Evolutionary conservation across 2,797 vertebrate genomes (phyloP).

Genomic region (Columba guinea): DNA sequence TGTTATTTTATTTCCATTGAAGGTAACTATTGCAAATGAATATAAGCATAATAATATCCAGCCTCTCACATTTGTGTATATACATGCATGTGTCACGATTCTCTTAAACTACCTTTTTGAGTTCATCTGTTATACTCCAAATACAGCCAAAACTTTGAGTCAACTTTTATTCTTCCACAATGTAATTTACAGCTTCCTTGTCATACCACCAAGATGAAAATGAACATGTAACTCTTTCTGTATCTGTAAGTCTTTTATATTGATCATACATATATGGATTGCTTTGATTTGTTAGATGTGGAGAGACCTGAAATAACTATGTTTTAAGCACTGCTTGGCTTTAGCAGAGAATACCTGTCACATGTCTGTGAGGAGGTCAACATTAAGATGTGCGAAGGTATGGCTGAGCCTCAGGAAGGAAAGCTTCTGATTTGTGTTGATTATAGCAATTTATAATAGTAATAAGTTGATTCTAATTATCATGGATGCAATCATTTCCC

Average conservation of each 20-base stretch:
- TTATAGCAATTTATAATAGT: constrained; percentile 30
- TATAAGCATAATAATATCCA: not conserved
- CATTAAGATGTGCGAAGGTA: not conserved
- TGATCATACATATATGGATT: not conserved
- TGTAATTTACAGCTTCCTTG: constrained; percentile 24
- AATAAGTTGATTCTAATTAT: constrained; percentile 44
- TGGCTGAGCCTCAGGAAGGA: not conserved
- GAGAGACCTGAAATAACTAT: not conserved
- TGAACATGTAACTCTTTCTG: not conserved
- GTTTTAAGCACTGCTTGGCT: not conserved
- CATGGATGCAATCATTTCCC: constrained; percentile 18
- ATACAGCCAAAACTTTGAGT: not conserved
- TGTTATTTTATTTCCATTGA: constrained; percentile 16
- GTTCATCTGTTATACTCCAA: not conserved
- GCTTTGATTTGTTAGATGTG: not conserved
- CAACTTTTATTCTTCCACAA: not conserved
- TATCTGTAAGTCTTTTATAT: not conserved
- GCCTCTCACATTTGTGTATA: not conserved
- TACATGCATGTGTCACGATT: not conserved
- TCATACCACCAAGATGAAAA: not conserved
- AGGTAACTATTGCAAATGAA: not conserved
- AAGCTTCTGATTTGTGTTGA: constrained; percentile 38
- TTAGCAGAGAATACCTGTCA: not conserved
- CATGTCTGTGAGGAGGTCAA: not conserved
- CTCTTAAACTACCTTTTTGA: not conserved